Evolutionary conservation across 2,797 vertebrate species (phyloP).

Genomic region (Aulostomus chinensis): DNA sequence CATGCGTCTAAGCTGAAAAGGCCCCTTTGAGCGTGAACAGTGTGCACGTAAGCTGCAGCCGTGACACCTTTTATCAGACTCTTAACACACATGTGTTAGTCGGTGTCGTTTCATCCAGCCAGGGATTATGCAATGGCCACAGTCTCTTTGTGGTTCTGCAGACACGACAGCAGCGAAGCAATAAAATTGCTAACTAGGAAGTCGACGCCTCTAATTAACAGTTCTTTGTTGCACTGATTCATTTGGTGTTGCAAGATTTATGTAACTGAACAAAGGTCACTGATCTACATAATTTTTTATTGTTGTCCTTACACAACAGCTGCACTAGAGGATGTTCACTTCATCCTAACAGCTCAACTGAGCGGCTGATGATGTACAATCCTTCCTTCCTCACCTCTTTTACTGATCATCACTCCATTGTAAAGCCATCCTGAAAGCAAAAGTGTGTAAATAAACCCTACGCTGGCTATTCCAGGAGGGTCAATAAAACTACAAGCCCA

Average conservation of each 20-base stretch:
- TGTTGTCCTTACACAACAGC: constrained; percentile 28
- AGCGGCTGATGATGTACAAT: constrained; percentile 8
- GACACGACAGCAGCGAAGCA: constrained; percentile 22
- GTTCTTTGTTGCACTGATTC: constrained; percentile 30
- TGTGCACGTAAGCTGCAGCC: constrained; percentile 15
- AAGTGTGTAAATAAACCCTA: constrained; percentile 67
- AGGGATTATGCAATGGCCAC: constrained; percentile 62
- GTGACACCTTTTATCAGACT: constrained; percentile 42
- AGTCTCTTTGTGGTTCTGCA: constrained; percentile 39
- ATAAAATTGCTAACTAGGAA: constrained; percentile 46
- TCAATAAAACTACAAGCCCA: constrained; percentile 72
- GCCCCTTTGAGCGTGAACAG: constrained; percentile 28
- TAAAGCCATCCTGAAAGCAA: constrained; percentile 56
- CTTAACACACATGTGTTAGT: constrained; percentile 70
- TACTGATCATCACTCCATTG: constrained; percentile 46
- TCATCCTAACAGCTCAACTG: constrained; percentile 27
- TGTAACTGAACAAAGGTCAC: constrained; percentile 37
- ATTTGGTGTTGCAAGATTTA: constrained; percentile 32
- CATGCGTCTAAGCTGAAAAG: constrained; percentile 4
- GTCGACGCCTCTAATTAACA: constrained; percentile 30
- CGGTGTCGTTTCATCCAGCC: constrained; percentile 44
- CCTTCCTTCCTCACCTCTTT: constrained; percentile 21
- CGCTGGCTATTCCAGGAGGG: constrained; percentile 47
- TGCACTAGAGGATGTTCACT: constrained; percentile 17
- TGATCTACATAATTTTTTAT: constrained; percentile 31